Evolutionary conservation across 2,797 vertebrate genomes (phyloP).

Genomic region (Apodemus agrarius): DNA sequence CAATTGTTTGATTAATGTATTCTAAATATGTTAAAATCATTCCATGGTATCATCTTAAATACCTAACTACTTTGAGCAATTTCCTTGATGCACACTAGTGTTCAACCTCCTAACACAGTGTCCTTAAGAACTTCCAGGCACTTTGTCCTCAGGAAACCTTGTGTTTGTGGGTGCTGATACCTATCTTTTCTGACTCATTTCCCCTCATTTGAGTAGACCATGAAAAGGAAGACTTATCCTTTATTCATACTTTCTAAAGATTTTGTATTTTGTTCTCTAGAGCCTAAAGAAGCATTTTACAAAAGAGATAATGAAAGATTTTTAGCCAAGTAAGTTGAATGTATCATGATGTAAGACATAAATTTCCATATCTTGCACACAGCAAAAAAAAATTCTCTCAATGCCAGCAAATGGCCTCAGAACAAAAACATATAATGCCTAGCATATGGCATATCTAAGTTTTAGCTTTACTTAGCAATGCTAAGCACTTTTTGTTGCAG

Average conservation of each 20-base stretch:
- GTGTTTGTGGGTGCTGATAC: conserved; percentile 58
- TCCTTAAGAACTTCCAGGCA: neutral
- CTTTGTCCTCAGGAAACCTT: conserved; percentile 27
- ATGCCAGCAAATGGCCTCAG: conserved; percentile 49
- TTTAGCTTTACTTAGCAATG: conserved; percentile 57
- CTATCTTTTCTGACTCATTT: conserved; percentile 61
- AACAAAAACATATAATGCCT: conserved; percentile 38
- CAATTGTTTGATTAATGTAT: neutral
- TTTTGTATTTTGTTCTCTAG: conserved; percentile 66
- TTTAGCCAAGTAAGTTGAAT: conserved; percentile 77
- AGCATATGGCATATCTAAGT: conserved; percentile 53
- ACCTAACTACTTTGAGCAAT: neutral
- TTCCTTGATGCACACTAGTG: neutral
- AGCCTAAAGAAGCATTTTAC: conserved; percentile 69
- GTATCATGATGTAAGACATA: conserved; percentile 71
- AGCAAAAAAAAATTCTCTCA: conserved; percentile 66
- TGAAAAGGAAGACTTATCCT: conserved; percentile 68
- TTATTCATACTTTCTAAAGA: conserved; percentile 63
- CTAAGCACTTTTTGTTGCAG: conserved; percentile 64
- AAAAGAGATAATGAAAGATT: conserved; percentile 79
- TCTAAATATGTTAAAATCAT: conserved; percentile 20
- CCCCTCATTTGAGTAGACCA: neutral
- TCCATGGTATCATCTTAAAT: neutral
- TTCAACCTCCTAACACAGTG: neutral
- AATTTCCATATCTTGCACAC: conserved; percentile 77